phyloP scores from a whole-genome alignment of 1,140 invertebrate genomes.

The Chrysomallon squamiferum region DNA sequence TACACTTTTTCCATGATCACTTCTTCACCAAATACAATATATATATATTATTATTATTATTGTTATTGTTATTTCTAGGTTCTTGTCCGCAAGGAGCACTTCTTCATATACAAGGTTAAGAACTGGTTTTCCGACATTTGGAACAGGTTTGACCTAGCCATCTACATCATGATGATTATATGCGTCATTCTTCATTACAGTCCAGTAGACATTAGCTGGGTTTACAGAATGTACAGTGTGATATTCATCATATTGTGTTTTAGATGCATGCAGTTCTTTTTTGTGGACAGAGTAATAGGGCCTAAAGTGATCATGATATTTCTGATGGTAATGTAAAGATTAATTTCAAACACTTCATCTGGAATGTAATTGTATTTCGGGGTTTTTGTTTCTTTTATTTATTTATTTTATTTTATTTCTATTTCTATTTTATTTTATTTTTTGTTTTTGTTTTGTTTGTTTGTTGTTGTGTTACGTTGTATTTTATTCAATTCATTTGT shows the following conservation, averaged over 20 bases:
- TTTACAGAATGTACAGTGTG: conserved; percentile 46
- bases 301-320: conserved; percentile 63
- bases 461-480: too few species aligned
- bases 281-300: conserved; percentile 55
- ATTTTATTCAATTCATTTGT: too few species aligned
- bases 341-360: too few species aligned
- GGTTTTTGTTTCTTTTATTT: too few species aligned
- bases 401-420: too few species aligned
- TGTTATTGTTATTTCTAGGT: too few species aligned
- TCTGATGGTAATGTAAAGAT: conserved; percentile 52
- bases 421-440: too few species aligned
- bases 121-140: conserved; percentile 52
- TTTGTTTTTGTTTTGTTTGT: too few species aligned
- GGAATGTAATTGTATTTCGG: too few species aligned
- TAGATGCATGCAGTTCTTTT: conserved; percentile 58
- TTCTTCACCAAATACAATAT: too few species aligned
- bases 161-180: conserved; percentile 49
- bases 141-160: conserved; percentile 56
- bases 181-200: conserved; percentile 49
- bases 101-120: conserved; percentile 41
- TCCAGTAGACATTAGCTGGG: conserved; percentile 38
- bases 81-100: conserved; percentile 37
- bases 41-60: too few species aligned
- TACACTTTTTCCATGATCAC: too few species aligned
- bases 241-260: conserved; percentile 52